Conservation (phyloP, 2,797 vertebrate species). For the Neoniphon sammara region DNA sequence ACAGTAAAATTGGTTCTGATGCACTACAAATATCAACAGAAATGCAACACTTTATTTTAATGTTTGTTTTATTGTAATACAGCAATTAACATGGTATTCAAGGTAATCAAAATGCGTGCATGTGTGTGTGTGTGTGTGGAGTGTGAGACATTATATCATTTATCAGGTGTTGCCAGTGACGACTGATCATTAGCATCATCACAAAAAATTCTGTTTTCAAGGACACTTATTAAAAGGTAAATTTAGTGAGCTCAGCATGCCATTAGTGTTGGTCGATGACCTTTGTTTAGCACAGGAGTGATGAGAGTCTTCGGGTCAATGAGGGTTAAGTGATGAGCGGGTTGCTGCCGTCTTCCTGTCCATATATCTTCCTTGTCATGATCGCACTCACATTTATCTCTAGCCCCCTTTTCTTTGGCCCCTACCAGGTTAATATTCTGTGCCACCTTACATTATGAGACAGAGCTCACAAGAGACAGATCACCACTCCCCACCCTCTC, state of each 20-base stretch:
- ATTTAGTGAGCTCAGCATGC: slow-evolving; percentile 6
- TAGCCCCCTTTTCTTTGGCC: slow-evolving; percentile 29
- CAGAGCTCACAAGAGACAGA: slow-evolving; percentile 23
- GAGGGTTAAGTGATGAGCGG: slow-evolving; percentile 43
- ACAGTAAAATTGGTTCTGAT: too few relatives aligned
- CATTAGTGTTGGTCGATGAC: slow-evolving; percentile 4
- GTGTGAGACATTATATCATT: too few relatives aligned
- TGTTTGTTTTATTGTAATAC: too few relatives aligned
- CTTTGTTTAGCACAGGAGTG: slow-evolving; percentile 21
- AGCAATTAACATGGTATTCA: too few relatives aligned
- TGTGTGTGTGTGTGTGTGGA: too few relatives aligned
- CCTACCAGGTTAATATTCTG: slow-evolving; percentile 31
- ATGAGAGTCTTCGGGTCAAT: slow-evolving; percentile 38
- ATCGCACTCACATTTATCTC: slow-evolving; percentile 40
- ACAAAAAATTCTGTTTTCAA: too few relatives aligned
- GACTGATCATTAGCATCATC: too few relatives aligned
- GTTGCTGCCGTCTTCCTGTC: slow-evolving; percentile 30
- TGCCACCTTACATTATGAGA: slow-evolving; percentile 36
- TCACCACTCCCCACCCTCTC: slow-evolving; percentile 9
- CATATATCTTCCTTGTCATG: slow-evolving; percentile 40
- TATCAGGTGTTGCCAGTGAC: too few relatives aligned
- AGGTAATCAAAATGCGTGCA: too few relatives aligned
- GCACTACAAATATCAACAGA: too few relatives aligned
- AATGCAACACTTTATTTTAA: too few relatives aligned
- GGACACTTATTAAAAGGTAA: too few relatives aligned